Evolutionary conservation across 2,888 invertebrate genomes (phyloP), one percentile per base, ranked within the genome.

Genomic region (Leptothorax acervorum): DNA sequence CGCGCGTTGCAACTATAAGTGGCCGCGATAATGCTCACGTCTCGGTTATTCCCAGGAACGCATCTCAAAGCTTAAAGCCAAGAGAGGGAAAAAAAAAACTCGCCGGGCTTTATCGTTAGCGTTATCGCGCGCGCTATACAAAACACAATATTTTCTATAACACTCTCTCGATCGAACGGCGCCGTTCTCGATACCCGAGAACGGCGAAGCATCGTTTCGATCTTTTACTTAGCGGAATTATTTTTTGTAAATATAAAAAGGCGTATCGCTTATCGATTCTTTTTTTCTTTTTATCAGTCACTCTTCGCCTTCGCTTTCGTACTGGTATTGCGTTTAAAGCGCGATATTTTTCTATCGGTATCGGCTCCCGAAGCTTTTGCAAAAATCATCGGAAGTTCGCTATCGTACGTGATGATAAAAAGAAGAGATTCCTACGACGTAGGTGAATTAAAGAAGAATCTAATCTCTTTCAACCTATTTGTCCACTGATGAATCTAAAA

Each of bases 61-160:
- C 45, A 18, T 71, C 60, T 55, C 71, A 12, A 60, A 51, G 35
- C 18, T 39, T 31, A 9, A 8, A 9, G 53, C 15, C 15, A 15
- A 51, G 35, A 28, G 39, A 15, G 12, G 28, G 28, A 45, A 60
- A 45, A 60, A n/a, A 11, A 28, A 48, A 45, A 28, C 11, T 70
- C 60, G 60, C n/a, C 48, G 39, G 35, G 48, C 48, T 71, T 79
- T 79, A 79, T 79, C 60, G 31, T 35, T 35, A 8, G 18, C 42
- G 57, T 66, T 78, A 78, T 78, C 78, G 15, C 70, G n/a, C 51
- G 65, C 28, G 42, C 48, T 42, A 68, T 42, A 68, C 66, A 39
- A 79, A 71, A 60, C 60, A 71, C 23, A 70, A 70, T 60, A 60
- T 71, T 79, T 79, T 65, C n/a, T 57, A 18, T 45, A 78, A 57